These are phyloP conservation scores for Agrotis exclamationis DNA, from an alignment of 2,888 invertebrate species.

Conservation along the genomic window DNA sequence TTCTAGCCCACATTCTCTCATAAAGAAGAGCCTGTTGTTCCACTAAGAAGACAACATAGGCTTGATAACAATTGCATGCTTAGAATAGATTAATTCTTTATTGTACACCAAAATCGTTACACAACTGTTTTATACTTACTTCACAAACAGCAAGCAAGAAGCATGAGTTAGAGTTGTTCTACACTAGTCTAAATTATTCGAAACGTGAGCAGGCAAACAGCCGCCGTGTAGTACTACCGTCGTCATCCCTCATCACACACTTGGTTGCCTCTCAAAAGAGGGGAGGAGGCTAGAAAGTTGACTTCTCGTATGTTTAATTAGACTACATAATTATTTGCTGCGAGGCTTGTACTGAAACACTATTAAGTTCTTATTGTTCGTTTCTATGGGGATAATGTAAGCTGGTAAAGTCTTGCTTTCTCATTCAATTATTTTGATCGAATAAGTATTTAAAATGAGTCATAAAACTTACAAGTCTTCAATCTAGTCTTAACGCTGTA, in stretches of 20 bases:
- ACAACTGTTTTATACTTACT: too few species aligned
- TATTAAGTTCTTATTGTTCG: slow-evolving; percentile 37
- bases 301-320: slow-evolving; percentile 79
- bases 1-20: too few species aligned
- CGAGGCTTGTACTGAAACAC: slow-evolving; percentile 42
- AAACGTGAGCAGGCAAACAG: slow-evolving; percentile 69
- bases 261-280: slow-evolving; percentile 82
- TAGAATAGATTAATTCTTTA: too few species aligned
- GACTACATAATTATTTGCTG: slow-evolving; percentile 78
- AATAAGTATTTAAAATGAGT: not conserved
- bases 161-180: slow-evolving; percentile 58
- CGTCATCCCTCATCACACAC: slow-evolving; percentile 84
- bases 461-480: too few species aligned
- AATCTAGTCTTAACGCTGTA: too few species aligned
- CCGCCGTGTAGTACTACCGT: slow-evolving; percentile 63
- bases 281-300: slow-evolving; percentile 74
- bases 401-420: not conserved
- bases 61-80: too few species aligned
- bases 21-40: too few species aligned
- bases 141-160: slow-evolving; percentile 50
- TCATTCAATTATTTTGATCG: not conserved
- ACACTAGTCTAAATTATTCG: slow-evolving; percentile 58
- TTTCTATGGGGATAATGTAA: slow-evolving; percentile 5
- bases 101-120: too few species aligned
- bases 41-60: too few species aligned